A percentile compares a stretch with the other conserved stretches of the same genome.
Evolutionary conservation across 1,140 invertebrate genomes (phyloP).

Genomic region (Mamestra configurata): DNA sequence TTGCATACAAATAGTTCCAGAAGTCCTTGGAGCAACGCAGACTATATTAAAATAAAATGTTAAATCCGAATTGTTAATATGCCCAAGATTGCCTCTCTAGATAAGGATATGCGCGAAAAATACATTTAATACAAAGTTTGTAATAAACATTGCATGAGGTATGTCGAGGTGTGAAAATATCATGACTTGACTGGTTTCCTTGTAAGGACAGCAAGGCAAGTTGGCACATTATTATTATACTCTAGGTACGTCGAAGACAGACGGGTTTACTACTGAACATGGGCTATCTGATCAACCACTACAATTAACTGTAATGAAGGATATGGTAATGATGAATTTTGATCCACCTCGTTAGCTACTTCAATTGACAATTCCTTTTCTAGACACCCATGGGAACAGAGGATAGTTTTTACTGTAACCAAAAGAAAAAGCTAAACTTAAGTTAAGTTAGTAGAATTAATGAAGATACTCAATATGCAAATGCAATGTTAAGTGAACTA

Average conservation of each 20-base stretch:
- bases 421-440: neutral
- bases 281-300: slow-evolving; percentile 24
- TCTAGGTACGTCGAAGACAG: neutral
- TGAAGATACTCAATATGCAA: neutral
- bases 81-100: slow-evolving; percentile 2
- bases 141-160: slow-evolving; percentile 34
- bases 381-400: neutral
- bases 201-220: neutral
- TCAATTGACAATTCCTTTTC: neutral
- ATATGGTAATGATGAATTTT: slow-evolving; percentile 20
- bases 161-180: slow-evolving; percentile 14
- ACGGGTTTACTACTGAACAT: slow-evolving; percentile 5
- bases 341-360: neutral
- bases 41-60: neutral
- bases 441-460: slow-evolving; percentile 1
- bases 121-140: slow-evolving; percentile 8
- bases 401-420: neutral
- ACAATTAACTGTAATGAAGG: slow-evolving; percentile 27
- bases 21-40: slow-evolving; percentile 25
- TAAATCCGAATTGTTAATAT: neutral
- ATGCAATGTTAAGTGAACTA: slow-evolving; percentile 18
- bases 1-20: slow-evolving; percentile 44
- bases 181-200: slow-evolving; percentile 6
- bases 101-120: slow-evolving; percentile 18
- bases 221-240: neutral